Percentiles rank a stretch among this genome's conserved stretches.
These are phyloP conservation scores for Platycheirus rosarum DNA, from an alignment of 2,888 invertebrate species.

Conservation along the genomic window DNA sequence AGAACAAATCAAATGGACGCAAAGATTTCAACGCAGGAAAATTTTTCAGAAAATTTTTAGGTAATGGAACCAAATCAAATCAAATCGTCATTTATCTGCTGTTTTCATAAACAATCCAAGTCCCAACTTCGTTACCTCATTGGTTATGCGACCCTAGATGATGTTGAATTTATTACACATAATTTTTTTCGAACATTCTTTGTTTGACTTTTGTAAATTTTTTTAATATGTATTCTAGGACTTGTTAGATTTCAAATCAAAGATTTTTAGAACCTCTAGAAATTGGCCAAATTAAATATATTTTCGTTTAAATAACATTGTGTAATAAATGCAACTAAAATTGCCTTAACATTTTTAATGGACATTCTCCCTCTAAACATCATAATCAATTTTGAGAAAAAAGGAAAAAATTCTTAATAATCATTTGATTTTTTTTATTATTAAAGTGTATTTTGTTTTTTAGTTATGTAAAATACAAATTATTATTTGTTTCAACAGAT, in stretches of 20 bases:
- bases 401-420: neutral
- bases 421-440: neutral
- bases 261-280: too few relatives aligned
- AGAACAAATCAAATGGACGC: slow-evolving; percentile 78
- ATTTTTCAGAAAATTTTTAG: slow-evolving; percentile 81
- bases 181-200: neutral
- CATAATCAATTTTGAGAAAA: slow-evolving; percentile 27
- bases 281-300: too few relatives aligned
- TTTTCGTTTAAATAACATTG: neutral
- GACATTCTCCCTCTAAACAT: neutral
- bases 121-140: slow-evolving; percentile 17
- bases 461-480: neutral
- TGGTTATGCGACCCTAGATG: slow-evolving; percentile 5
- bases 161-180: slow-evolving; percentile 44
- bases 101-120: slow-evolving; percentile 11
- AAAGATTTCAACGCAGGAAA: slow-evolving; percentile 79
- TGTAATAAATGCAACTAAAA: slow-evolving; percentile 5
- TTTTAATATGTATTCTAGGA: too few relatives aligned
- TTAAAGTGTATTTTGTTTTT: neutral
- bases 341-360: slow-evolving; percentile 9
- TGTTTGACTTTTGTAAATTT: neutral
- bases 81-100: slow-evolving; percentile 5
- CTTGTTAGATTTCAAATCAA: too few relatives aligned
- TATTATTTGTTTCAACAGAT: slow-evolving; percentile 61
- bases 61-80: too few relatives aligned